Base-by-base conservation (phyloP, 2,113 vertebrate species). In the Takifugu flavidus region DNA sequence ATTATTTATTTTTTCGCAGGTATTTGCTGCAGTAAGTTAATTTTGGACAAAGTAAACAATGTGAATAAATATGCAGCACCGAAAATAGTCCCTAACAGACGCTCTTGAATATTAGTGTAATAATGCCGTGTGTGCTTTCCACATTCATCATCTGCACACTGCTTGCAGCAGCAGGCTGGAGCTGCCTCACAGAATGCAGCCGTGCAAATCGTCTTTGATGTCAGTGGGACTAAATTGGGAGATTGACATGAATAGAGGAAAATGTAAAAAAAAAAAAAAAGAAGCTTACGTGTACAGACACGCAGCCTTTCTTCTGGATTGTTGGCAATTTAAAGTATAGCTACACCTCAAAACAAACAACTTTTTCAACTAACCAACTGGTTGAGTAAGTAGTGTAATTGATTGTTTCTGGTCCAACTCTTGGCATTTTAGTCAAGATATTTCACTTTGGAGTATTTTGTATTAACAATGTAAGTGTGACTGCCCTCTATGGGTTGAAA, bases 31-130 rank as follows among this genome's bases (percentile, higher is more conserved):
- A 56, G 71, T 63, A 59, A 45, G 8, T 61, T 71, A 61, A 51
- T 66, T 79, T 67, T 59, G 3, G 62, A 45, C 46, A 59, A 53
- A 63, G 58, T 44, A 67, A 62, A 47, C 56, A n/a, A 13, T 0
- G n/a, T 5, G 13, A 7, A 77, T 72, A 59, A 75, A 78, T 67
- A 82, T 70, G 39, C n/a, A 49, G 11, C 2, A 25, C 29, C 25
- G 52, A 27, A 60, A 70, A 43, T 10, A 42, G 46, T 73, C 54
- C 31, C 55, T 20, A 29, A 27, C 28, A 51, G 60, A 53, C 13
- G 11, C 34, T 14, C 14, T 46, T 45, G 46, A 50, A 67, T 65
- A 67, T 70, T 70, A 56, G 45, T 10, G 31, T 43, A 56, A 67
- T 74, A 61, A 20, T 20, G 20, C 20, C 20, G 20, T 20, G 20